These are phyloP conservation scores for Temnopleurus reevesii DNA, from an alignment of 53 echinoderm and acorn worm genomes.

Conservation along the genomic window DNA sequence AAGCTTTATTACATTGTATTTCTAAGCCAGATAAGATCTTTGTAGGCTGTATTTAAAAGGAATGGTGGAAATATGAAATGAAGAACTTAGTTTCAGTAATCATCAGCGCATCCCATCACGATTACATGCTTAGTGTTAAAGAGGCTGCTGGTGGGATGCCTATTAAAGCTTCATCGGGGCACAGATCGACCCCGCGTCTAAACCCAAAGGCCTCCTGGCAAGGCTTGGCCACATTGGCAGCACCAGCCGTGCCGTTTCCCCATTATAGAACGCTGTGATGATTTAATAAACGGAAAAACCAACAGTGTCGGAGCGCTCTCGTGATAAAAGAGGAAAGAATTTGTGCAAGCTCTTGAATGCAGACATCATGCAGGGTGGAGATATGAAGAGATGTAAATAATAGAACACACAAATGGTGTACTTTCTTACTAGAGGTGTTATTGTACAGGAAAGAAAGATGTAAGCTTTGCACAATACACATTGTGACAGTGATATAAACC, in stretches of 20 bases:
- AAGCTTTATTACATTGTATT: too few species aligned
- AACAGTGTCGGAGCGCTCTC: constrained; percentile 28
- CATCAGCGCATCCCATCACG: not conserved
- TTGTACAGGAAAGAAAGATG: not conserved
- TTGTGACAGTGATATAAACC: too few species aligned
- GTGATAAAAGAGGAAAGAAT: not conserved
- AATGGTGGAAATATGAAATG: too few species aligned
- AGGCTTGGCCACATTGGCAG: constrained; percentile 23
- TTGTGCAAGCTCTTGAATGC: constrained; percentile 14
- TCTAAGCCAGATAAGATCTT: too few species aligned
- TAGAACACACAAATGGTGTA: constrained; percentile 35
- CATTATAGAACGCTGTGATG: not conserved
- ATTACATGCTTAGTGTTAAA: constrained; percentile 52
- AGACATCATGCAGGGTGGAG: not conserved
- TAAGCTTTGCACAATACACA: not conserved
- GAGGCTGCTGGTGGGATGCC: constrained; percentile 25
- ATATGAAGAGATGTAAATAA: constrained; percentile 21
- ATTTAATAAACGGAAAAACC: constrained; percentile 56
- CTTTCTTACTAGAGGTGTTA: not conserved
- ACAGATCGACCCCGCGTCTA: constrained; percentile 5
- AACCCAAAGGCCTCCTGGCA: constrained; percentile 15
- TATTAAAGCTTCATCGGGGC: constrained; percentile 54
- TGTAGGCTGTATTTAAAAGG: too few species aligned
- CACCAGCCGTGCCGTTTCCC: constrained; percentile 44
- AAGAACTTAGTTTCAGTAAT: too few species aligned